A percentile compares a stretch with the other conserved stretches of the same genome.
Evolutionary conservation across 2,113 vertebrate genomes (phyloP).

Genomic region (Nasalis larvatus): DNA sequence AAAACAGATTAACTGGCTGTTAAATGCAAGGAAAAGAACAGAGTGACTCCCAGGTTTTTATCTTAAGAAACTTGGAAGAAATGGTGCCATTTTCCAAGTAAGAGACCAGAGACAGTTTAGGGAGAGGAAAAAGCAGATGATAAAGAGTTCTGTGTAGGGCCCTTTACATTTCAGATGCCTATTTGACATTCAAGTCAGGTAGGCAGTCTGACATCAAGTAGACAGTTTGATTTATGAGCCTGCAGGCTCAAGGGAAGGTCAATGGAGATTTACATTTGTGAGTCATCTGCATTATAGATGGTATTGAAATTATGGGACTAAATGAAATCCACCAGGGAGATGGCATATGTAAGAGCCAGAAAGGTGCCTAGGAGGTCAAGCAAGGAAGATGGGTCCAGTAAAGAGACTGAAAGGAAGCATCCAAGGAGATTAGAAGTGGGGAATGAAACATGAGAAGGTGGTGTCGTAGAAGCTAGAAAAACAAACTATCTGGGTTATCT

Average conservation of each 20-base stretch:
- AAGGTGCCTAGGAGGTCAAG: not conserved
- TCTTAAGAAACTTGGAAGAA: not conserved
- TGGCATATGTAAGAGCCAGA: not conserved
- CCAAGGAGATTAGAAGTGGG: not conserved
- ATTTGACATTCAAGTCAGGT: constrained; percentile 14
- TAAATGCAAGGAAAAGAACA: not conserved
- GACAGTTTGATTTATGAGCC: constrained; percentile 46
- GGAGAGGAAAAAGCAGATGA: not conserved
- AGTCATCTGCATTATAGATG: constrained; percentile 45
- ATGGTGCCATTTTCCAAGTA: not conserved
- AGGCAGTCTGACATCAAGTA: not conserved
- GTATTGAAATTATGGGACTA: not conserved
- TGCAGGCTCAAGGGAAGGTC: constrained; percentile 12
- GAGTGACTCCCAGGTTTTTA: not conserved
- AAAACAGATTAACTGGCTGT: not conserved
- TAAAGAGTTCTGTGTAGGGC: not conserved
- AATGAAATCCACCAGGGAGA: constrained; percentile 22
- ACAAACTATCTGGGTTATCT: not conserved
- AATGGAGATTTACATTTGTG: constrained; percentile 21
- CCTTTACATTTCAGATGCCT: not conserved
- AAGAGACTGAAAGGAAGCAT: not conserved
- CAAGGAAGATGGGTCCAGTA: not conserved
- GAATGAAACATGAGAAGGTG: not conserved
- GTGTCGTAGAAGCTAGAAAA: not conserved
- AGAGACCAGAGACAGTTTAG: not conserved